Evolutionary conservation across 2,797 vertebrate genomes (phyloP).

Genomic region (Galagoides demidoff): DNA sequence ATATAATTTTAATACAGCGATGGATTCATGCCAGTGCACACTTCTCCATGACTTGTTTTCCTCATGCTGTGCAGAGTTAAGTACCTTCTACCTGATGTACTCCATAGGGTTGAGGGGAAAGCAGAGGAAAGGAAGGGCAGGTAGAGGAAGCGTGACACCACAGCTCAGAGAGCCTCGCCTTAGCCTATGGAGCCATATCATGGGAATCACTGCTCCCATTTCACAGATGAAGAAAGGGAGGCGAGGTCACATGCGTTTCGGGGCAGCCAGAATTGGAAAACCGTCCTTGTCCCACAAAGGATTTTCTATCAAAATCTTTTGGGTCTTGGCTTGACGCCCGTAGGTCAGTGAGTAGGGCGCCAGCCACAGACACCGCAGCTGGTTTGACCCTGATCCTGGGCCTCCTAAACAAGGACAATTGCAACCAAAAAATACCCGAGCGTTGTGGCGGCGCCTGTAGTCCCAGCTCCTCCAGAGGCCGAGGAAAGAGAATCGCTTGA

Average conservation of each 20-base stretch:
- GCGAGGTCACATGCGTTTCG: not conserved
- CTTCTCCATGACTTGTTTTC: not conserved
- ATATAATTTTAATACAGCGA: not conserved
- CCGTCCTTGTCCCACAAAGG: not conserved
- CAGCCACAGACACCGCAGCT: too few relatives aligned
- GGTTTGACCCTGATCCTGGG: too few relatives aligned
- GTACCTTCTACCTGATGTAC: not conserved
- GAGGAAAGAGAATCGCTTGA: too few relatives aligned
- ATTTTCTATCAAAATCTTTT: not conserved
- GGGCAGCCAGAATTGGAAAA: not conserved
- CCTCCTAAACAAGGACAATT: too few relatives aligned
- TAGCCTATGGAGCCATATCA: not conserved
- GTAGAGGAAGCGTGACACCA: not conserved
- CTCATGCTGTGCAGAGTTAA: not conserved
- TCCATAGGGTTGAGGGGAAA: not conserved
- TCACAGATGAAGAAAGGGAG: not conserved
- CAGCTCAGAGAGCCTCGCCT: not conserved
- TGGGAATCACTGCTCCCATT: not conserved
- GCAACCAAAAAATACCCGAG: too few relatives aligned
- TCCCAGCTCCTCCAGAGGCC: too few relatives aligned
- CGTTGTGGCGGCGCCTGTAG: too few relatives aligned
- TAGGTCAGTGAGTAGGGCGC: too few relatives aligned
- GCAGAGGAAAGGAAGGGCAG: not conserved
- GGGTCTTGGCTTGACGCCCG: too few relatives aligned
- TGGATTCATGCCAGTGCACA: rapidly evolving